Conservation (phyloP, 1,140 invertebrate species). For the Danaus melanippus region DNA sequence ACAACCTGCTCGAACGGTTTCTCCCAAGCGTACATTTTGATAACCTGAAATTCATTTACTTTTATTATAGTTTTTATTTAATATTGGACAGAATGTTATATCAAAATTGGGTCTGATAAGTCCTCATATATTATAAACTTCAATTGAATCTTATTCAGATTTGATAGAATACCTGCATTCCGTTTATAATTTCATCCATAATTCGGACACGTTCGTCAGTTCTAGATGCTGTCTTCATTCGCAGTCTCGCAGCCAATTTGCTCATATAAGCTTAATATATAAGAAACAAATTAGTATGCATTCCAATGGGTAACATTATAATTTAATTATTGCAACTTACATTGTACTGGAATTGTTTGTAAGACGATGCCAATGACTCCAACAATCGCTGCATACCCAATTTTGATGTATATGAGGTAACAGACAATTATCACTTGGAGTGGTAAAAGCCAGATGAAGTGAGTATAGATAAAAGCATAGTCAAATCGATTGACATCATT, state of each 20-base stretch:
- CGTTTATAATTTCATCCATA: constrained; percentile 86
- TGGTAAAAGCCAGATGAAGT: constrained; percentile 81
- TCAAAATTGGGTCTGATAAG: too few relatives aligned
- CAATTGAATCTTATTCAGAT: not conserved
- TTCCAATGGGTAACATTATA: constrained; percentile 1
- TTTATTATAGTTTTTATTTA: not conserved
- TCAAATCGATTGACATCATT: constrained; percentile 85
- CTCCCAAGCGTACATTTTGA: constrained; percentile 95
- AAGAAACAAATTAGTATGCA: not conserved
- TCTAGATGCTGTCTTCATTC: constrained; percentile 74
- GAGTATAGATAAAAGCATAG: constrained; percentile 75
- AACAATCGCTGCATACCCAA: constrained; percentile 80
- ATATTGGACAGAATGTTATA: too few relatives aligned
- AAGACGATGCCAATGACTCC: constrained; percentile 78
- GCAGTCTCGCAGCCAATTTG: constrained; percentile 73
- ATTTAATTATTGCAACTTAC: constrained; percentile 34
- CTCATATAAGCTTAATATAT: constrained; percentile 72
- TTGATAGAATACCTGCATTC: constrained; percentile 77
- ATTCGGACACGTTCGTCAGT: constrained; percentile 83
- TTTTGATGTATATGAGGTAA: constrained; percentile 81
- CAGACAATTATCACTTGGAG: constrained; percentile 78
- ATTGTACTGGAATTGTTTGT: constrained; percentile 81
- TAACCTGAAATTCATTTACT: constrained; percentile 72
- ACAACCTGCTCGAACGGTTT: constrained; percentile 78
- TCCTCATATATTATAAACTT: too few relatives aligned